These are phyloP conservation scores for Aepyceros melampus DNA, from an alignment of 2,113 vertebrate genomes.

Conservation along the genomic window DNA sequence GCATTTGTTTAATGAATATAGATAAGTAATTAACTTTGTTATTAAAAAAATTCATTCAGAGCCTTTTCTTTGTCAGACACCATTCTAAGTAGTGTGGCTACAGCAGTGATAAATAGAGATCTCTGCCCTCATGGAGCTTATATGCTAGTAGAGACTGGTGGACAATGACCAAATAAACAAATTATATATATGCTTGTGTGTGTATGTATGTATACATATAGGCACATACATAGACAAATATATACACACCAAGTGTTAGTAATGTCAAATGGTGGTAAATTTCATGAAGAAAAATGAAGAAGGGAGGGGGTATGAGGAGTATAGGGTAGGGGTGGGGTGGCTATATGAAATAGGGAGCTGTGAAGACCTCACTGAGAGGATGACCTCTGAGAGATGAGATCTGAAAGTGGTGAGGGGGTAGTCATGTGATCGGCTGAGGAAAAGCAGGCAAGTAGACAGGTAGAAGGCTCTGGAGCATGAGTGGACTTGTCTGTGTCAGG, in stretches of 20 bases:
- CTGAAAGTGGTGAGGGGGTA: not conserved
- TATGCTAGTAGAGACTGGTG: not conserved
- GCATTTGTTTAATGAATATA: not conserved
- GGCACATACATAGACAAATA: not conserved
- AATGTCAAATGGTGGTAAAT: not conserved
- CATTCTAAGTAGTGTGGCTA: not conserved
- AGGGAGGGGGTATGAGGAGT: not conserved
- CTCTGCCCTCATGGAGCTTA: not conserved
- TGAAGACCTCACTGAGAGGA: not conserved
- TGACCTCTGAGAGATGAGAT: not conserved
- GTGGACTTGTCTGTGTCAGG: not conserved
- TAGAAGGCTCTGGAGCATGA: not conserved
- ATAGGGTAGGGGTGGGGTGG: not conserved
- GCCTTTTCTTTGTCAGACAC: not conserved
- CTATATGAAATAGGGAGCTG: not conserved
- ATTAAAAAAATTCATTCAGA: not conserved
- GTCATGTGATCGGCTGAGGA: fast-evolving
- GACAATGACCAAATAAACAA: not conserved
- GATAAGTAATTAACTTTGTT: not conserved
- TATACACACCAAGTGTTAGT: not conserved
- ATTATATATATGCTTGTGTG: not conserved
- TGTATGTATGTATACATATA: not conserved
- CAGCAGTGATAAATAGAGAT: not conserved
- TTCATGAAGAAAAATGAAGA: not conserved
- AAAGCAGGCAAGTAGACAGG: not conserved